These are phyloP conservation scores for Macrosiphum euphorbiae DNA, from an alignment of 2,888 invertebrate species.

Conservation along the genomic window DNA sequence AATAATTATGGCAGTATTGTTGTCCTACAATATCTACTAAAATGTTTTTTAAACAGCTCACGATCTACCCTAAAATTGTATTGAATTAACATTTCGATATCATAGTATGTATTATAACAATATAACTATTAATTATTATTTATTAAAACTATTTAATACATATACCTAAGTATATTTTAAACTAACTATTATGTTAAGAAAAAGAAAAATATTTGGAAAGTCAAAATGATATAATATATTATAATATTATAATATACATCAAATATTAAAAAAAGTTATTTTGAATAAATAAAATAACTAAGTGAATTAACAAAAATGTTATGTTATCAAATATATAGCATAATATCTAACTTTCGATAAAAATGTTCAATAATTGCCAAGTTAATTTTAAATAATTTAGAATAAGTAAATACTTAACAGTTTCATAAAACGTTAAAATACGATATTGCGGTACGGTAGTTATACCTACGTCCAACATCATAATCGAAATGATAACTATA, in stretches of 20 bases:
- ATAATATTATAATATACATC: not conserved
- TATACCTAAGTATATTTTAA: too few species aligned
- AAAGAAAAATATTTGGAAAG: not conserved
- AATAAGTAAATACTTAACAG: not conserved
- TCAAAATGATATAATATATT: not conserved
- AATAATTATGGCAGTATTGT: not conserved
- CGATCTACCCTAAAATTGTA: too few species aligned
- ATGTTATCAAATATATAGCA: not conserved
- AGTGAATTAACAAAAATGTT: not conserved
- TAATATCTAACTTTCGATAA: not conserved
- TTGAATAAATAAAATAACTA: not conserved
- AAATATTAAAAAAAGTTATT: not conserved
- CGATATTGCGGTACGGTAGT: not conserved
- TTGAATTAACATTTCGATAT: too few species aligned
- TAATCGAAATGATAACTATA: too few species aligned
- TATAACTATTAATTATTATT: too few species aligned
- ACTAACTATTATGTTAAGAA: too few species aligned
- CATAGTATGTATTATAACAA: too few species aligned
- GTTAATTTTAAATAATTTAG: not conserved
- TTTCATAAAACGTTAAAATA: not conserved
- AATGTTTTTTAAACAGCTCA: not conserved
- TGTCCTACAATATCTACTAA: not conserved
- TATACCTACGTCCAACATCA: too few species aligned
- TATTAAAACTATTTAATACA: too few species aligned
- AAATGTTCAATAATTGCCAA: not conserved